Evolutionary conservation across 2,113 vertebrate species (phyloP), one percentile per base, ranked within the genome.

Genomic region (Dermatemys mawii): DNA sequence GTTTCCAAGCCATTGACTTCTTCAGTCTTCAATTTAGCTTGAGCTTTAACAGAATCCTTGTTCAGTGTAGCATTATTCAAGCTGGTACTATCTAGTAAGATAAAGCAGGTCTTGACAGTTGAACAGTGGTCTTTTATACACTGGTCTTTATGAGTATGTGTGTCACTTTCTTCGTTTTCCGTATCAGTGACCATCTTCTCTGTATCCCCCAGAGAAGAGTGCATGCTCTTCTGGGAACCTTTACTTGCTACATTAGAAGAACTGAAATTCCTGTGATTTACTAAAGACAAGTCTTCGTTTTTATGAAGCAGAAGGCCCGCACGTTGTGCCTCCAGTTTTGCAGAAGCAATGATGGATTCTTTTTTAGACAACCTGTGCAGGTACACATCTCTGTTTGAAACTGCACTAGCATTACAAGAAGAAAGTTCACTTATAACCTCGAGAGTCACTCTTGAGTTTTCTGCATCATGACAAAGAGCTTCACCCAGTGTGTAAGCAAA

Each of bases 311-410:
- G 46, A 81, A n/a, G 35, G 49, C 92, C 73, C 54, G 81, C 0
- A 27, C 90, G 11, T 84, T 63, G 87, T 87, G 95, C 89, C 0
- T 19, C 76, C 38, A 24, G 6, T 26, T 75, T 78, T 91, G 90
- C 95, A 96, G 84, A 92, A 95, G 80, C 73, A 93, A 54, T 92
- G 95, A 86, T 0, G 70, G 88, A 89, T 84, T 95, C 89, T 94
- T 96, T 95, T 84, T 83, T 90, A 96, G 84, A 88, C 17, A 51
- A 90, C 92, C 81, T 92, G 97, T 92, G 92, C 94, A 91, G 78
- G 93, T 49, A 83, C 81, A 91, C 73, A 78, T 81, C 50, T 85
- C 88, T 91, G 60, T 82, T 93, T 78, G 89, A 38, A 90, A 70
- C 6, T 63, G 93, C 55, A 76, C 87, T 70, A 73, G 50, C 57